Evolutionary conservation across 2,888 invertebrate genomes (phyloP).

Genomic region (Acleris holmiana): DNA sequence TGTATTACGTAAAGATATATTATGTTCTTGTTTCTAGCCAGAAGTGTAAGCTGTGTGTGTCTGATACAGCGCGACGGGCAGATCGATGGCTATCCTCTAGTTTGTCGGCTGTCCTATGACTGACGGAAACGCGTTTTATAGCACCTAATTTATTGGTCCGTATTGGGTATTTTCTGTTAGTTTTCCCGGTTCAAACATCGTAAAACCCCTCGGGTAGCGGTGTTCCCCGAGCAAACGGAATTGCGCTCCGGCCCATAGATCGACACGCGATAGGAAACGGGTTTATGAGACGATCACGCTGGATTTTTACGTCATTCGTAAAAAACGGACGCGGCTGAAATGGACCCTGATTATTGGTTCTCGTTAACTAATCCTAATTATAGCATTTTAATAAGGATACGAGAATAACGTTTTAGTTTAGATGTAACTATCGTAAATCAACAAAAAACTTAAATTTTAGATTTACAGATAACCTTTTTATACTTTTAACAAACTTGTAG

Average conservation of each 20-base stretch:
- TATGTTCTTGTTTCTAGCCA: background rate
- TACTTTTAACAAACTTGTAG: no score
- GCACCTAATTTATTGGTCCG: conserved; percentile 12
- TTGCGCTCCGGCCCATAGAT: conserved; percentile 19
- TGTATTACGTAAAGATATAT: conserved; percentile 11
- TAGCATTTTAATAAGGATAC: no score
- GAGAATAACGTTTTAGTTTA: no score
- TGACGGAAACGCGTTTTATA: conserved; percentile 14
- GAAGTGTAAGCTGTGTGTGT: background rate
- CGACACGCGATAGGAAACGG: conserved; percentile 9
- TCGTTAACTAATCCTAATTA: no score
- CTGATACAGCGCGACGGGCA: background rate
- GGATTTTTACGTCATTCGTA: conserved; percentile 4
- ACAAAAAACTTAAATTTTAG: no score
- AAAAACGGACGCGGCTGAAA: conserved; percentile 1
- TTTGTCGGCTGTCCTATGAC: background rate
- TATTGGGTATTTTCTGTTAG: conserved; percentile 33
- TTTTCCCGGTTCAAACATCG: conserved; percentile 28
- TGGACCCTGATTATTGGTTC: no score
- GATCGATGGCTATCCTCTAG: background rate
- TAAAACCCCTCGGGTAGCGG: conserved; percentile 16
- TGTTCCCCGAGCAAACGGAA: conserved; percentile 9
- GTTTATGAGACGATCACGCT: conserved; percentile 19
- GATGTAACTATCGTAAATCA: no score
- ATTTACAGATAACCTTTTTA: no score